A percentile compares a stretch with the other conserved stretches of the same genome.
Evolutionary conservation across 1,140 invertebrate species (phyloP).

Genomic region (Papilio polytes): DNA sequence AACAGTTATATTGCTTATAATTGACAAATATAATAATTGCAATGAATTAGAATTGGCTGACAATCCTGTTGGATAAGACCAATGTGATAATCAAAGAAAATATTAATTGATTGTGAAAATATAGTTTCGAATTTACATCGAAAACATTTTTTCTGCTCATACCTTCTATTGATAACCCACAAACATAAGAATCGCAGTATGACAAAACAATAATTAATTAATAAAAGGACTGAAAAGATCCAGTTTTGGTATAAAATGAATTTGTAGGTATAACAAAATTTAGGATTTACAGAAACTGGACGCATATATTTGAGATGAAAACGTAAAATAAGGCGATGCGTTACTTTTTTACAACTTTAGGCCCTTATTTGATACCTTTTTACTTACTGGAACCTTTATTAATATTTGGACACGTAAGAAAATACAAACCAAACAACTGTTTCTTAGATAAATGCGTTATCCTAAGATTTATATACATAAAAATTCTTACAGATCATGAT

Average conservation of each 20-base stretch:
- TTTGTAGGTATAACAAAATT: not conserved
- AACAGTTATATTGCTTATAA: too few relatives aligned
- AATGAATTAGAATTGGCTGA: not conserved
- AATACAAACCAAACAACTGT: not conserved
- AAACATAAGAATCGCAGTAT: not conserved
- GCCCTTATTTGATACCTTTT: not conserved
- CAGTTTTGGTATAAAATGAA: not conserved
- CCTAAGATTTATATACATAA: not conserved
- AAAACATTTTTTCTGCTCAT: conserved; percentile 26
- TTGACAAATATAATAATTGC: conserved; percentile 16
- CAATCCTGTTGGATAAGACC: conserved; percentile 21
- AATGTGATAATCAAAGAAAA: conserved; percentile 33
- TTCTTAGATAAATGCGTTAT: not conserved
- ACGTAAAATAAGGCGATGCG: too few relatives aligned
- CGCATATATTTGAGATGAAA: too few relatives aligned
- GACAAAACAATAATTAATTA: not conserved
- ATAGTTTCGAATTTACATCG: conserved; percentile 33
- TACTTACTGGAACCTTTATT: not conserved
- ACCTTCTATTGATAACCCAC: not conserved
- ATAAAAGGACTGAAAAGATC: not conserved
- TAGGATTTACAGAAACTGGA: not conserved
- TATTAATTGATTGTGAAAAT: conserved; percentile 25
- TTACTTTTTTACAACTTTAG: too few relatives aligned
- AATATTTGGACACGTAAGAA: not conserved
- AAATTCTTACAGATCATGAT: too few relatives aligned